Conservation (phyloP, 2,888 invertebrate genomes). For the Neuroscelio doddi region DNA sequence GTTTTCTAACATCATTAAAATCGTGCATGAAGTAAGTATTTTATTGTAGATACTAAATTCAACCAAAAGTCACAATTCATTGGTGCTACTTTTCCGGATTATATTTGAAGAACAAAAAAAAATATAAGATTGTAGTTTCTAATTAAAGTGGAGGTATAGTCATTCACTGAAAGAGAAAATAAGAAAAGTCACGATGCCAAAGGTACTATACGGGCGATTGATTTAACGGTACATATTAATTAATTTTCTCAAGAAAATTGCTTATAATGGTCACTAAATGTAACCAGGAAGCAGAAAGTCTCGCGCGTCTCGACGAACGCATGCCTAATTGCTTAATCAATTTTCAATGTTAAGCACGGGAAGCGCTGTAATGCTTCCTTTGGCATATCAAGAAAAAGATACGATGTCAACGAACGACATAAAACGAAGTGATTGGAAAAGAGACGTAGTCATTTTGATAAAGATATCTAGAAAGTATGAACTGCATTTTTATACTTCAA, state of each 20-base stretch:
- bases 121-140: no score
- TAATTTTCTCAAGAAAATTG: constrained; percentile 48
- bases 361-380: constrained; percentile 1
- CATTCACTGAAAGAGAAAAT: not conserved
- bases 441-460: no score
- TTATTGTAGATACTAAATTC: no score
- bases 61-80: no score
- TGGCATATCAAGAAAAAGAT: not conserved
- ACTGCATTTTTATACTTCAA: constrained; percentile 32
- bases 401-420: not conserved
- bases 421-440: no score
- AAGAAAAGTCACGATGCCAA: constrained; percentile 17
- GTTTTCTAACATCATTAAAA: no score
- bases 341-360: constrained; percentile 36
- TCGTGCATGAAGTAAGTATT: no score
- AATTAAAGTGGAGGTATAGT: no score
- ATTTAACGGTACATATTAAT: constrained; percentile 47
- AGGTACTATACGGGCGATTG: constrained; percentile 1
- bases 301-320: constrained; percentile 21
- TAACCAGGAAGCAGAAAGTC: constrained; percentile 54
- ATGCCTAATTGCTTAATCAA: constrained; percentile 54
- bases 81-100: no score
- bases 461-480: no score
- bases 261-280: constrained; percentile 44
- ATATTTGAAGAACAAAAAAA: no score